Base-by-base conservation (phyloP, 2,797 vertebrate genomes). In the Columba guinea region DNA sequence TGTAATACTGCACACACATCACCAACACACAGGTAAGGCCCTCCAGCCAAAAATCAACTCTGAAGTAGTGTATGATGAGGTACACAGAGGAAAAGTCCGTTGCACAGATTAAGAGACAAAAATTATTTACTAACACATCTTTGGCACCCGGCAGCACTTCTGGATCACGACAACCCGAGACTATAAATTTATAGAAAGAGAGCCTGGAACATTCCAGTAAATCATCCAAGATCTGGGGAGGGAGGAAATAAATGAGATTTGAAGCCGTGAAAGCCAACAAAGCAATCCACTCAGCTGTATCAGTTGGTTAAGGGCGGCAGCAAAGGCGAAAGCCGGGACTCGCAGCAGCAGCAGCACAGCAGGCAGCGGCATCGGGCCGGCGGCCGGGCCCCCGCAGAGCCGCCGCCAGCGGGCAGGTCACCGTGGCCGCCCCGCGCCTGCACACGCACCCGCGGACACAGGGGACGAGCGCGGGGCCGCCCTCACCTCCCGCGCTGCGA, bases 181-280 rank as follows among this genome's bases (percentile, higher is more conserved):
- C 58, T 3, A 64, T 1, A 82, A 74, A 84, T 84, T 71, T 46
- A 69, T 5, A 73, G 0, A 53, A 0, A 49, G 44, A 22, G 22
- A 67, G 73, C 62, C 67, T 87, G 78, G 95, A 96, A 96, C 81
- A 51, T 96, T 96, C 96, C 82, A 92, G 78, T 39, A 81, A 90
- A 35, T 51, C 84, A 90, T 3, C 65, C 70, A 16, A 59, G 74
- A 65, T 13, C 48, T 30, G 11, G 37, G 32, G 8, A 53, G 13
- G 53, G n/a, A 64, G 53, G 58, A 52, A 65, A 69, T 5, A n/a
- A 77, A 34, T 0, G 41, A 49, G 79, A 17, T 8, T 35, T 13
- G 73, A 62, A 64, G 21, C 79, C 15, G 41, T 1, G 23, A 21
- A 55, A 21, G 69, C 37, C 59, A 51, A 5, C 18, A 51, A 41